Percentiles rank a stretch among this genome's conserved stretches.
These are phyloP conservation scores for Hippoglossus stenolepis DNA, from an alignment of 2,113 vertebrate genomes.

Conservation along the genomic window DNA sequence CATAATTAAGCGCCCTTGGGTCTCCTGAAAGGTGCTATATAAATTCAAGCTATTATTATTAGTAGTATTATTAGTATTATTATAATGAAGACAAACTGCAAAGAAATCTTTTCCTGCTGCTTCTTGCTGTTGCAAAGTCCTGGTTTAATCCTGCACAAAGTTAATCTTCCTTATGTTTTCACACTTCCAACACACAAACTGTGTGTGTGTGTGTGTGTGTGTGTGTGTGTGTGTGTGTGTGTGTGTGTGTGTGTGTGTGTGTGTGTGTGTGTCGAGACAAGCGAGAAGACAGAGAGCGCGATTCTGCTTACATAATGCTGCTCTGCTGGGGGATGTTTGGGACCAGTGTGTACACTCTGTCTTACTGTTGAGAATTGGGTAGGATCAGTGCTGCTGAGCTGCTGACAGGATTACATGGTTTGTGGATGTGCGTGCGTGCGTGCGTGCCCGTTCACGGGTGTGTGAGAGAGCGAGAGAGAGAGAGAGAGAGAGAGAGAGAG, in stretches of 20 bases:
- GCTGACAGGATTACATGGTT: conserved; percentile 69
- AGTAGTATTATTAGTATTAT: too few relatives aligned
- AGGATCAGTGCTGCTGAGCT: conserved; percentile 60
- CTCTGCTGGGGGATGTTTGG: conserved; percentile 32
- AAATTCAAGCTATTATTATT: too few relatives aligned
- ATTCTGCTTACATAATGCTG: conserved; percentile 3
- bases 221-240: too few relatives aligned
- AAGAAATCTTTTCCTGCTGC: neutral
- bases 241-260: too few relatives aligned
- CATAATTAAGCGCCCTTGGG: neutral
- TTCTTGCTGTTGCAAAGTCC: neutral
- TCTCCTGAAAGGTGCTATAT: too few relatives aligned
- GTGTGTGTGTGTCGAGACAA: neutral
- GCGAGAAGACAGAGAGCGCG: neutral
- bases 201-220: neutral
- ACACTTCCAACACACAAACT: neutral
- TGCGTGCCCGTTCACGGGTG: neutral
- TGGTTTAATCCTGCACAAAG: conserved; percentile 2
- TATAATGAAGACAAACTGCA: neutral
- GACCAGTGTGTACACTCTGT: conserved; percentile 56
- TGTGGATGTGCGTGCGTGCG: conserved; percentile 6
- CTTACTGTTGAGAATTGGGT: conserved; percentile 52
- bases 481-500: neutral
- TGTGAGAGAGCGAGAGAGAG: neutral
- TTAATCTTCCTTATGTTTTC: conserved; percentile 17